Evolutionary conservation across 2,113 vertebrate species (phyloP), one percentile per base, ranked within the genome.

Genomic region (Accipiter cooperii): DNA sequence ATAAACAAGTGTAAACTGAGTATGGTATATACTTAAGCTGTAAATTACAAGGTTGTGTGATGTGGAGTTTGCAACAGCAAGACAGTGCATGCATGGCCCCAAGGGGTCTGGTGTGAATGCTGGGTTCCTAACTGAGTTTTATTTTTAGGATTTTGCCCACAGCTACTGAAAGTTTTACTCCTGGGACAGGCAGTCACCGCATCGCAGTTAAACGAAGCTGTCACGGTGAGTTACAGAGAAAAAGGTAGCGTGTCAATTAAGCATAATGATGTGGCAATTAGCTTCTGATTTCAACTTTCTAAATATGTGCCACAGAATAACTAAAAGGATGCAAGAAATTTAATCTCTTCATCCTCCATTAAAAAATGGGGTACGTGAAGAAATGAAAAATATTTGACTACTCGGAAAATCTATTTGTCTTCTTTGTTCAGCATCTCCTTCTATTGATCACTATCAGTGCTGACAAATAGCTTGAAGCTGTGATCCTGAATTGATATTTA

Each of bases 401-500:
- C 75, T 96, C 13, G 36, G 77, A 96, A 96, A 96, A 93, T 85
- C 69, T 94, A 91, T 97, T 97, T 97, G 88, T 96, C 87, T 97
- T 97, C 96, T 98, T 97, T 97, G 96, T 97, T 98, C 89, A 97
- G 33, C 73, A 10, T 97, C 87, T 86, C 71, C 42, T 97, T 95
- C 95, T 96, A 97, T 98, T 98, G 97, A 98, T 98, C 95, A 97
- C 68, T 96, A 97, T 97, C 93, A 95, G 78, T 93, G 79, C 57
- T 98, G 97, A 96, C 97, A 98, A 97, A 97, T 94, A 93, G 63
- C 92, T 97, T 95, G 90, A 97, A 97, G 90, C 73, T 97, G 91
- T 97, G 97, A 97, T 98, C 76, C 87, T 95, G 95, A 98, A 97
- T 96, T 98, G 97, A 96, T 97, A 98, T 97, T 98, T 98, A 98